phyloP scores from a whole-genome alignment of 2,797 vertebrate species.

The Danio choprae region DNA sequence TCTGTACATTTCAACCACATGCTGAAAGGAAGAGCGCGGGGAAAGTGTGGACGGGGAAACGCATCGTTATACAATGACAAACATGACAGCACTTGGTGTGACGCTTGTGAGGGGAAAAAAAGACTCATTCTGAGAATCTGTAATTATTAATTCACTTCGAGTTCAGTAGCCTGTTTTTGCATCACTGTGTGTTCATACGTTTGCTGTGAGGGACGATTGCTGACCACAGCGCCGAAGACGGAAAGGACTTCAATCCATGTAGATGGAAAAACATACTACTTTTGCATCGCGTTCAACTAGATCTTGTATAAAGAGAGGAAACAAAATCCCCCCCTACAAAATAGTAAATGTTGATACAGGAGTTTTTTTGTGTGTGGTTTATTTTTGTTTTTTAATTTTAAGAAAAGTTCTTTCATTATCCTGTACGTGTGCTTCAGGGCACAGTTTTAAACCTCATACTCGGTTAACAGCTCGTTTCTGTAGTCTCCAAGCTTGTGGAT shows the following conservation, averaged over 20 bases:
- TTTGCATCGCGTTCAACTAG: constrained; percentile 58
- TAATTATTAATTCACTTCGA: constrained; percentile 68
- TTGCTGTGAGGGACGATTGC: constrained; percentile 52
- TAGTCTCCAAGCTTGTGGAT: constrained; percentile 49
- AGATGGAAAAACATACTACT: constrained; percentile 57
- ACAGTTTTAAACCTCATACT: constrained; percentile 57
- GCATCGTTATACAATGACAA: constrained; percentile 20
- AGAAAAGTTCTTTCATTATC: constrained; percentile 1
- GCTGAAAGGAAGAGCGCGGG: constrained; percentile 13
- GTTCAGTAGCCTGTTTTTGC: constrained; percentile 60
- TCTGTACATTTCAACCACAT: constrained; percentile 50
- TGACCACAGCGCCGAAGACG: constrained; percentile 56
- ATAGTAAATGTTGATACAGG: constrained; percentile 65
- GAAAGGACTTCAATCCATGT: constrained; percentile 60
- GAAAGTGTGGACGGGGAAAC: constrained; percentile 28
- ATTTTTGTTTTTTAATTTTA: constrained; percentile 61
- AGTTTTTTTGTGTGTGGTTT: constrained; percentile 64
- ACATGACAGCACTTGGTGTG: constrained; percentile 61
- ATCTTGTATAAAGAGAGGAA: constrained; percentile 62
- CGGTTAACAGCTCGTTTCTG: constrained; percentile 52
- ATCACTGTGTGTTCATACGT: constrained; percentile 67
- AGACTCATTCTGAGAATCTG: constrained; percentile 66
- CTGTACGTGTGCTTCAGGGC: constrained; percentile 56
- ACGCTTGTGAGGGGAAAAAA: constrained; percentile 61
- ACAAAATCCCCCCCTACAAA: constrained; percentile 48